A percentile compares a stretch with the other conserved stretches of the same genome.
These are phyloP conservation scores for Brachyptera putata DNA, from an alignment of 2,888 invertebrate species.

Conservation along the genomic window DNA sequence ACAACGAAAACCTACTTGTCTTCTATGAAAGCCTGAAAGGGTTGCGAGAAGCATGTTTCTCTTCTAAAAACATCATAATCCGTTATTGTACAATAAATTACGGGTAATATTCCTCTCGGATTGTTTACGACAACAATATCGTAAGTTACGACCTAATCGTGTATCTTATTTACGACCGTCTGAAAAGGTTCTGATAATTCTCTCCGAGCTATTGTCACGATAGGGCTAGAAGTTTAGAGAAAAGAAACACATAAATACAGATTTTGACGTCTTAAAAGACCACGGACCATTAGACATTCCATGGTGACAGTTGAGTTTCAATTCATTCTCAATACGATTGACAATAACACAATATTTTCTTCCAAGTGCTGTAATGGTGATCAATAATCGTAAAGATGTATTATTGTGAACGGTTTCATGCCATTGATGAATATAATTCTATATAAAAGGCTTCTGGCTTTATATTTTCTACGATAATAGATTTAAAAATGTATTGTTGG, in stretches of 20 bases:
- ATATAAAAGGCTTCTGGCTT: too few relatives aligned
- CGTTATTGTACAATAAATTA: too few relatives aligned
- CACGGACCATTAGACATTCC: not conserved
- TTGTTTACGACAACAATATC: too few relatives aligned
- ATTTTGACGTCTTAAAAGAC: not conserved
- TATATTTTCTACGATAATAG: too few relatives aligned
- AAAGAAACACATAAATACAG: not conserved
- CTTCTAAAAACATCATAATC: too few relatives aligned
- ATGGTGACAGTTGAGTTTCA: not conserved
- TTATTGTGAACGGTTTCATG: not conserved
- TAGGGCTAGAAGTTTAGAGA: not conserved
- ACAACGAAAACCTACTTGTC: too few relatives aligned
- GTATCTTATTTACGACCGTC: not conserved
- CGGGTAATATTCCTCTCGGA: too few relatives aligned
- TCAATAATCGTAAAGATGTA: slow-evolving; percentile 4
- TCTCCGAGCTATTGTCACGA: slow-evolving; percentile 5
- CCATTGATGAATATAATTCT: too few relatives aligned
- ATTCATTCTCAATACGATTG: too few relatives aligned
- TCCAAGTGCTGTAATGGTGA: not conserved
- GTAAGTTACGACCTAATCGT: not conserved
- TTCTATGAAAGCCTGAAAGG: too few relatives aligned
- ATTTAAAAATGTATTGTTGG: too few relatives aligned
- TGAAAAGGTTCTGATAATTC: not conserved
- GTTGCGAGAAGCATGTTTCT: too few relatives aligned
- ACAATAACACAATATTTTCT: not conserved